A percentile compares a stretch with the other conserved stretches of the same genome.
Evolutionary conservation across 2,113 vertebrate species (phyloP).

Genomic region (Lepus americanus): DNA sequence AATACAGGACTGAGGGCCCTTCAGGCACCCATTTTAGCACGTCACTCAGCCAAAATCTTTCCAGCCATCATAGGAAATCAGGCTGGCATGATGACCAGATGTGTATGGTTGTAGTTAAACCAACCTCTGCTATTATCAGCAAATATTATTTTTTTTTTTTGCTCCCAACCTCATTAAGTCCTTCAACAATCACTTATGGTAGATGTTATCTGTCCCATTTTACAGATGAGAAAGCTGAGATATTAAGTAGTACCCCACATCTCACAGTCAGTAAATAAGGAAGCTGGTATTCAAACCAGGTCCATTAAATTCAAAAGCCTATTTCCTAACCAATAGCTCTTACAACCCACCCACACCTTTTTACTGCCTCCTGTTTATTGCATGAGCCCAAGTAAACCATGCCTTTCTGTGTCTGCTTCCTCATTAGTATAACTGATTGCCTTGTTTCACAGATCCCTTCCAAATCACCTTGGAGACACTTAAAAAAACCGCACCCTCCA

Average conservation of each 20-base stretch:
- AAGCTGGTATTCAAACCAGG: background rate
- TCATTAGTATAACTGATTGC: background rate
- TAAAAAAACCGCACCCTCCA: background rate
- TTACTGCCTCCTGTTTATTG: background rate
- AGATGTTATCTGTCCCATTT: background rate
- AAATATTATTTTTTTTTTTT: background rate
- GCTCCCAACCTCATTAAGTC: background rate
- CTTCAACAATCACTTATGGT: conserved; percentile 18
- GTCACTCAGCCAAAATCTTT: conserved; percentile 44
- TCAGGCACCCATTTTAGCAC: background rate
- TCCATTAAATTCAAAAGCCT: background rate
- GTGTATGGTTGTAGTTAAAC: background rate
- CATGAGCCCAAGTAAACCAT: background rate
- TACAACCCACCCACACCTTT: background rate
- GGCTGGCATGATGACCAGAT: background rate
- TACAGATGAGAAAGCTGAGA: conserved; percentile 11
- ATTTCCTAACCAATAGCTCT: background rate
- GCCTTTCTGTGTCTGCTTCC: background rate
- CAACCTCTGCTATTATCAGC: background rate
- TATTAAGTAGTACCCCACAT: background rate
- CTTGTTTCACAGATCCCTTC: background rate
- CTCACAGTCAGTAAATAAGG: background rate
- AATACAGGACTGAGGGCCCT: background rate
- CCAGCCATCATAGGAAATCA: conserved; percentile 21
- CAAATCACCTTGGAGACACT: background rate